phyloP scores from a whole-genome alignment of 1,140 invertebrate genomes.

The Diuraphis noxia region DNA sequence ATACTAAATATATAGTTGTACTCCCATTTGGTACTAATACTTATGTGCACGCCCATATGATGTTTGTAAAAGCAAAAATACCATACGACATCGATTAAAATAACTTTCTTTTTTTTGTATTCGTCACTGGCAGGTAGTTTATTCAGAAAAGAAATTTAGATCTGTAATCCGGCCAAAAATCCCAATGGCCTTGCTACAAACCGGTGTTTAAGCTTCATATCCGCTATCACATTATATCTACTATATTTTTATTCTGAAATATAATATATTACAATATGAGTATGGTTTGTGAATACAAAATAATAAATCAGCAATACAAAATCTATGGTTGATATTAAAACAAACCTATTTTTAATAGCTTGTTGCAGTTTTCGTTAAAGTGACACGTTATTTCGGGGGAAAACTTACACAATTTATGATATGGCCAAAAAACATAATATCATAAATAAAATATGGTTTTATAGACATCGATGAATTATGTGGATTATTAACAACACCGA shows the following conservation, averaged over 20 bases:
- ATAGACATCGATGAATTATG: not conserved
- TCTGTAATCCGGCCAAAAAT: not conserved
- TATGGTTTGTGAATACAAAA: not conserved
- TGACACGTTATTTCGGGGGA: not conserved
- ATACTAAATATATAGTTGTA: not conserved
- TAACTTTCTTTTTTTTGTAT: not conserved
- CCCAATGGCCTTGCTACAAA: not conserved
- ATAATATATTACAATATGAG: not conserved
- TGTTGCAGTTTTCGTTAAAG: not conserved
- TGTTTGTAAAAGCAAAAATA: slow-evolving; percentile 10
- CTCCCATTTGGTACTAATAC: not conserved
- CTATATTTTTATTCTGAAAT: not conserved
- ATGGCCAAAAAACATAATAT: not conserved
- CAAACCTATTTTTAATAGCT: not conserved
- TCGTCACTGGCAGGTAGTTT: not conserved
- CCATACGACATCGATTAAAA: not conserved
- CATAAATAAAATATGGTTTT: slow-evolving; percentile 6
- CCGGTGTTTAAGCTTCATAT: not conserved
- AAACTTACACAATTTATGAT: not conserved
- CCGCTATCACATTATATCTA: not conserved
- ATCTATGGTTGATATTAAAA: not conserved
- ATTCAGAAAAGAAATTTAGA: not conserved
- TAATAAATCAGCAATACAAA: not conserved
- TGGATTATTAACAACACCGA: not conserved
- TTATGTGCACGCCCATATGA: not conserved